Base-by-base conservation (phyloP, 2,888 invertebrate species). In the Heliconius erato region DNA sequence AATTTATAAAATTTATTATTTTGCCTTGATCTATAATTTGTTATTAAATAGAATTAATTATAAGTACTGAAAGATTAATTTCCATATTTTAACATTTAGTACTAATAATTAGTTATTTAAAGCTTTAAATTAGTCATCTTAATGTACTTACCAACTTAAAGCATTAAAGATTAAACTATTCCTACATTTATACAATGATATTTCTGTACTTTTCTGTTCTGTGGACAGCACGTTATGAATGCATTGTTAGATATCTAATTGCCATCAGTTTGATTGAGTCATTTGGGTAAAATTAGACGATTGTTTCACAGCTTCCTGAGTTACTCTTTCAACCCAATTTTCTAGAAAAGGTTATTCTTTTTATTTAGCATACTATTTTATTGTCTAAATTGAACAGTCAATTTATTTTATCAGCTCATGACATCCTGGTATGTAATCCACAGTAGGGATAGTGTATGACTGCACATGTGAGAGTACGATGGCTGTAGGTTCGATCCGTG, bases 181-280 rank as follows among this genome's bases (percentile, higher is more conserved):
- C 5, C 26, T 14, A 44, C 6, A 44, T 72, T 26, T 19, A 0
- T 71, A 7, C 14, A 19, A 28, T 67, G 28, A 40, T 68, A 68
- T 78, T 49, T 68, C 78, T 7, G 28, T 28, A 32, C 3, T 68
- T 26, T 44, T 40, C 3, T 78, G 67, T 78, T 78, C 78, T 78
- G 44, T 78, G 78, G 44, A 32, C 44, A 26, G 90, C 89, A 88
- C 89, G 89, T 89, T 90, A 91, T 90, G 90, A 89, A 87, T 87
- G 87, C 86, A 90, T 89, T 86, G 86, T 86, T 81, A 71, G 77
- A 83, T 86, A 81, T 85, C 84, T 86, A 83, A 87, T 87, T 86
- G 87, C 86, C 83, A 84, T 86, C 82, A 80, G 84, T 90, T 89
- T 88, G 89, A 89, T 92, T 92, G 91, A 93, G 92, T 87, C 89